A percentile compares a stretch with the other conserved stretches of the same genome.
Evolutionary conservation across 2,113 vertebrate species (phyloP).

Genomic region (Caretta caretta): DNA sequence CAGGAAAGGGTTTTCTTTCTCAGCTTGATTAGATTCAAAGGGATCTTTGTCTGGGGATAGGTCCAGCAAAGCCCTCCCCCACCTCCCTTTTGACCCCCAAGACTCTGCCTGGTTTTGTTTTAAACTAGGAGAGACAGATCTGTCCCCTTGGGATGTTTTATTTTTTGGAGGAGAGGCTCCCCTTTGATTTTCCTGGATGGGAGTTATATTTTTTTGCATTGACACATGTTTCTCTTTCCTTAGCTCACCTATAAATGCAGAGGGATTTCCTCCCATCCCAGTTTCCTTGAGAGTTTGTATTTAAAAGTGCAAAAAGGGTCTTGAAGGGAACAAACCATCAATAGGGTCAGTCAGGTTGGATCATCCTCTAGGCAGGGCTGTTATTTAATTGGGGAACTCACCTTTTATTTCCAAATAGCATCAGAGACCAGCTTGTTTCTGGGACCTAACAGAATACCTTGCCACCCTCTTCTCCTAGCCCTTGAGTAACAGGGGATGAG

Average conservation of each 20-base stretch:
- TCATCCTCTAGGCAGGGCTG: not conserved
- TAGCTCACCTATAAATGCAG: not conserved
- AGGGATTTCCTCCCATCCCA: not conserved
- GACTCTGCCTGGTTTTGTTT: slow-evolving; percentile 61
- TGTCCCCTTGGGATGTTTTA: slow-evolving; percentile 25
- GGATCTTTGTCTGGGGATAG: slow-evolving; percentile 63
- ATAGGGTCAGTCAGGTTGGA: not conserved
- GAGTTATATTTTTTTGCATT: not conserved
- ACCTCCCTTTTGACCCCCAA: slow-evolving; percentile 54
- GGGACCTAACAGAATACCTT: not conserved
- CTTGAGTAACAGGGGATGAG: not conserved
- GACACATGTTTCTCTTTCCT: rapidly evolving
- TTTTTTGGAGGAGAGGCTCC: not conserved
- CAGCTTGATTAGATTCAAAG: slow-evolving; percentile 59
- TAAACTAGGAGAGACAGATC: slow-evolving; percentile 48
- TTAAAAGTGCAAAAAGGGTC: not conserved
- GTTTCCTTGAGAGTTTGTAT: not conserved
- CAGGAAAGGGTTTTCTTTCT: slow-evolving; percentile 58
- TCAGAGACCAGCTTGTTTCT: not conserved
- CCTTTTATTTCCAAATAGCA: not conserved
- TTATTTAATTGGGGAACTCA: not conserved
- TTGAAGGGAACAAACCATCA: not conserved
- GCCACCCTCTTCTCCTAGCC: not conserved
- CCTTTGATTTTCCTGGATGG: not conserved
- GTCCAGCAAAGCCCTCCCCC: slow-evolving; percentile 47